Percentiles rank a stretch among this genome's conserved stretches.
These are phyloP conservation scores for Etheostoma cragini DNA, from an alignment of 2,113 vertebrate genomes.

Conservation along the genomic window DNA sequence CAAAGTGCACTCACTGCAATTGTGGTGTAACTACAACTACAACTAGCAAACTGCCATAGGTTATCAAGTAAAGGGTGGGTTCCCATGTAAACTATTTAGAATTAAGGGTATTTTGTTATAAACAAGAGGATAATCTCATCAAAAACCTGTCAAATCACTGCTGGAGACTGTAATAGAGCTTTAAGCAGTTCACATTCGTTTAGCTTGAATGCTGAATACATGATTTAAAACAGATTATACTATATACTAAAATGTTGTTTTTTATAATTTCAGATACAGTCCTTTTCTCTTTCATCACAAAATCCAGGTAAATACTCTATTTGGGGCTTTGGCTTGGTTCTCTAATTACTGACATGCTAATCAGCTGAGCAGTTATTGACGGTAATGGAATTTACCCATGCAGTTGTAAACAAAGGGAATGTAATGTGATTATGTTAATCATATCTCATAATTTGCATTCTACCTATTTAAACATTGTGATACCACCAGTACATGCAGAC, in stretches of 20 bases:
- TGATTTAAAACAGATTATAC: not conserved
- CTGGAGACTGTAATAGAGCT: not conserved
- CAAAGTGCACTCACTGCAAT: not conserved
- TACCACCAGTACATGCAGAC: too few species aligned
- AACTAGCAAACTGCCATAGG: not conserved
- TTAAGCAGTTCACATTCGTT: not conserved
- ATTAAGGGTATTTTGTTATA: too few species aligned
- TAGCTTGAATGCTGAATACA: not conserved
- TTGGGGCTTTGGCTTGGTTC: not conserved
- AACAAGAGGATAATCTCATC: too few species aligned
- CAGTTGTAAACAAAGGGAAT: not conserved
- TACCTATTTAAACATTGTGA: not conserved
- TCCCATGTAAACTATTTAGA: not conserved
- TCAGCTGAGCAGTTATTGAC: not conserved
- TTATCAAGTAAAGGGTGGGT: not conserved
- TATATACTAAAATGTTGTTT: not conserved
- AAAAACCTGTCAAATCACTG: not conserved
- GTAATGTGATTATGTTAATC: constrained; percentile 1
- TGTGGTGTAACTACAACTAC: too few species aligned
- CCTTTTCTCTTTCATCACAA: not conserved
- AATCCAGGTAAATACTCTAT: not conserved
- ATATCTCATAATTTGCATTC: not conserved
- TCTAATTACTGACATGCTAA: not conserved
- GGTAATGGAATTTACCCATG: not conserved
- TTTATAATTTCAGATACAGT: not conserved